Conservation (phyloP, 2,888 invertebrate genomes). For the Cordilura impudica region DNA sequence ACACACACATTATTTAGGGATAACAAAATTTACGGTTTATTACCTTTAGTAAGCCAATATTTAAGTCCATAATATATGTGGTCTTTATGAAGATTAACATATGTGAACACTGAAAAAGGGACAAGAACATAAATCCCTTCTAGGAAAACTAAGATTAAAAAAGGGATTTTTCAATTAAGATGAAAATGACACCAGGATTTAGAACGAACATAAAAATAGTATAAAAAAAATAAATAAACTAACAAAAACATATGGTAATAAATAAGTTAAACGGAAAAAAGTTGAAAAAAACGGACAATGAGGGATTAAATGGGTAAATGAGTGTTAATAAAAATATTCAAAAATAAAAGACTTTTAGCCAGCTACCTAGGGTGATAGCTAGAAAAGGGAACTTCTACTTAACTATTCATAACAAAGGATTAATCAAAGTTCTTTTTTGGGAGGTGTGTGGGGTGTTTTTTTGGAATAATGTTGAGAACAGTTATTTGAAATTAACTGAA, state of each 20-base stretch:
- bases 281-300: too few relatives aligned
- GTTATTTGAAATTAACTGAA: neutral
- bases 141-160: conserved; percentile 11
- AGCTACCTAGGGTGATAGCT: too few relatives aligned
- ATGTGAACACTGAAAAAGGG: neutral
- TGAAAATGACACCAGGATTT: conserved; percentile 9
- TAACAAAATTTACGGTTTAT: conserved; percentile 45
- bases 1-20: neutral
- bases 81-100: conserved; percentile 10
- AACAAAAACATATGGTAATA: neutral
- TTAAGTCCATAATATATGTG: neutral
- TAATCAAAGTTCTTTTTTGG: too few relatives aligned
- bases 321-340: too few relatives aligned
- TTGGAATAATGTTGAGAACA: too few relatives aligned
- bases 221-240: neutral
- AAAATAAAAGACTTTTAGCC: too few relatives aligned
- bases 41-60: conserved; percentile 39
- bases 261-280: too few relatives aligned
- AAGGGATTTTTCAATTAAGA: conserved; percentile 14
- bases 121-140: neutral
- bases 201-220: neutral
- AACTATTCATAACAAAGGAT: too few relatives aligned
- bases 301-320: too few relatives aligned
- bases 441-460: too few relatives aligned
- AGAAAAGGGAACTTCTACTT: too few relatives aligned